These are phyloP conservation scores for Psammodynastes pulverulentus DNA, from an alignment of 2,113 vertebrate species.

Conservation along the genomic window DNA sequence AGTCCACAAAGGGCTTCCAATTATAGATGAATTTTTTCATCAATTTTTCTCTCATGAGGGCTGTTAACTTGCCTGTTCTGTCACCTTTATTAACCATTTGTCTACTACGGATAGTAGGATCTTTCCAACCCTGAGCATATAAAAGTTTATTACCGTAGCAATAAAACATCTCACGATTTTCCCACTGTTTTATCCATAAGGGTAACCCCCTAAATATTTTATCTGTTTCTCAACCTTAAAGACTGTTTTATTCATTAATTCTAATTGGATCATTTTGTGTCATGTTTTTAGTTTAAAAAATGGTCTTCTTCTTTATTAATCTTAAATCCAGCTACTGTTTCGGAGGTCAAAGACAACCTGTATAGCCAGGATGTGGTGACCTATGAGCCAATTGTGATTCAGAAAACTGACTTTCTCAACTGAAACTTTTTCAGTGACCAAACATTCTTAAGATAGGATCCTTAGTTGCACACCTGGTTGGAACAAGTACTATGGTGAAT, in stretches of 20 bases:
- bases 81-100: not conserved
- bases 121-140: not conserved
- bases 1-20: not conserved
- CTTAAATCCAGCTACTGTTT: not conserved
- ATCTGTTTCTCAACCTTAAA: not conserved
- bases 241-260: not conserved
- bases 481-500: not conserved
- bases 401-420: not conserved
- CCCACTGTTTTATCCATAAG: not conserved
- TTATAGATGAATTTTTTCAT: not conserved
- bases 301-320: not conserved
- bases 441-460: not conserved
- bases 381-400: not conserved
- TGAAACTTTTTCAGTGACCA: not conserved
- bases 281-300: not conserved
- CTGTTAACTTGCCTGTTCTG: not conserved
- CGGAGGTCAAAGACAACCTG: not conserved
- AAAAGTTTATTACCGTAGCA: not conserved
- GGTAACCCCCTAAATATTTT: not conserved
- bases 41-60: not conserved
- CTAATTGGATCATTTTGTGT: not conserved
- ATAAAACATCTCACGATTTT: not conserved
- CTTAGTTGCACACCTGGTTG: not conserved
- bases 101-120: not conserved
- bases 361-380: not conserved